Base-by-base conservation (phyloP, 1,140 invertebrate genomes). In the Drosophila repleta region DNA sequence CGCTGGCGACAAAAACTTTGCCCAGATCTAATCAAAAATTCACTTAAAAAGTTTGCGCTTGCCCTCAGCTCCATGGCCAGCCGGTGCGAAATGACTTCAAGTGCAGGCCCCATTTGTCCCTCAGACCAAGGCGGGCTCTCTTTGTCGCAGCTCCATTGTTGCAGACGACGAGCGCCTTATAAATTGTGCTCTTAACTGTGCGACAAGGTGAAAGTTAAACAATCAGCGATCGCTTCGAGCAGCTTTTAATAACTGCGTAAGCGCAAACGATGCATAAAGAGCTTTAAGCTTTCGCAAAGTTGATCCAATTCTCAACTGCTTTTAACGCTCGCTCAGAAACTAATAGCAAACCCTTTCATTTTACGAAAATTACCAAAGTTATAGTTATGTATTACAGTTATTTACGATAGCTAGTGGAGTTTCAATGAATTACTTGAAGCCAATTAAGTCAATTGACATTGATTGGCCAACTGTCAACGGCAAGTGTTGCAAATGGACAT, bases 1-100 rank as follows among this genome's bases (percentile, higher is more conserved):
- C 55, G 74, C 79, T 72, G 61, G 66, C 67, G 75, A 75, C 72
- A 88, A 83, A 87, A 87, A 87, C 79, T 87, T 87, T 87, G 79
- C 79, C 68, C 83, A 83, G 83, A 87, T 87, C 83, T 87, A 87
- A 87, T 87, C 83, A 87, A 87, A 87, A 87, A 87, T 87, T 87
- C 83, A 87, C 83, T 87, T 87, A 87, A 87, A 87, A 87, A 87
- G 83, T 87, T 87, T 87, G 71, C 75, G 69, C 83, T 79, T 64
- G 78, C 74, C 67, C 73, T 48, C 52, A 52, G 73, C 60, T 55
- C 46, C 66, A 57, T 61, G 81, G 32, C 32, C 52, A 41, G 46
- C 39, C n/a, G n/a, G 39, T 17, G 58, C 58, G 52, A 32, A 78
- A 74, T 82, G 71, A 76, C 82, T 84, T 68, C 76, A 77, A 85